Evolutionary conservation across 2,113 vertebrate species (phyloP), one percentile per base, ranked within the genome.

Genomic region (Prolemur simus): DNA sequence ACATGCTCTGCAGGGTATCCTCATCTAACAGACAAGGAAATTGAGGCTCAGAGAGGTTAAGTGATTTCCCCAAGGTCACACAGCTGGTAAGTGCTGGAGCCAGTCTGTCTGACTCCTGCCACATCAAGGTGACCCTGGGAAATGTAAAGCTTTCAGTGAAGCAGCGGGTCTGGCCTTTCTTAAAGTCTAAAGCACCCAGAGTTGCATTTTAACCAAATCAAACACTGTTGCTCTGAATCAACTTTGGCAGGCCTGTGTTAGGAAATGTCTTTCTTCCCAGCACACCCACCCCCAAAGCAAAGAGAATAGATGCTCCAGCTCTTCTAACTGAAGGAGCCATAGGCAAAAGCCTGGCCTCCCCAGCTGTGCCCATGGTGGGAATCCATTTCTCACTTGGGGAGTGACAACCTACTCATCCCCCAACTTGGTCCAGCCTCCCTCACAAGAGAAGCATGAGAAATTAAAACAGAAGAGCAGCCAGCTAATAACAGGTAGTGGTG

Each of bases 201-300:
- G 96, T 97, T 97, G 54, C 91, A 93, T 94, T 97, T 95, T 96
- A 97, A 97, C 89, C 89, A 97, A 96, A 87, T 97, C 77, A 97
- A 95, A 97, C 82, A 95, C 54, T 85, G 69, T 97, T 91, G 56
- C 77, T 91, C 77, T 97, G 73, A 97, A 95, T 96, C 76, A 90
- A 77, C 82, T 96, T 91, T 93, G 91, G 87, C 71, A 93, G 60
- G 27, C 58, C 52, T 66, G 45, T 80, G 81, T 94, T 95, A 69
- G 63, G 64, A 96, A 96, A 93, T 37, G 15, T 20, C 60, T 97
- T 97, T 97, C 54, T 92, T 97, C 25, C 74, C n/a, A 94, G 82
- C 42, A 64, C 64, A 60, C 56, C 69, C 0, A 12, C 69, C 39
- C 71, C 84, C 56, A 87, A 96, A 88, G 32, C 86, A 94, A 97